phyloP scores from a whole-genome alignment of 2,797 vertebrate species.

The Cichlasoma orientale region DNA sequence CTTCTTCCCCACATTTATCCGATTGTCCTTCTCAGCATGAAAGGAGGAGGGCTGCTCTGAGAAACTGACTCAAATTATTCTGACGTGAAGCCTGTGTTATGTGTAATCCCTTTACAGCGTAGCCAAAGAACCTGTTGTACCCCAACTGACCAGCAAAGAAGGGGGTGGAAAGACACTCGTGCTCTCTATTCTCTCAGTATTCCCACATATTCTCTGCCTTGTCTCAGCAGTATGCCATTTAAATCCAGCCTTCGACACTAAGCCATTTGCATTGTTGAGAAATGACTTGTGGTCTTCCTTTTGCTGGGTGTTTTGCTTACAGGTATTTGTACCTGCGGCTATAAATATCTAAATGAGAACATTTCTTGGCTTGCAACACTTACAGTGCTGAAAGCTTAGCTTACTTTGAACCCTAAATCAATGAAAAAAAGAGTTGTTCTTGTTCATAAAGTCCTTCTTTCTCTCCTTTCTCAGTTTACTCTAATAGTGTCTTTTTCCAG shows the following conservation, averaged over 20 bases:
- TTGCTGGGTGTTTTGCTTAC: conserved; percentile 24
- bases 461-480: conserved; percentile 25
- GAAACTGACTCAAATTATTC: conserved; percentile 66
- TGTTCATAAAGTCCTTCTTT: neutral
- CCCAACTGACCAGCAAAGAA: conserved; percentile 37
- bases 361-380: neutral
- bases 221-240: neutral
- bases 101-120: conserved; percentile 72
- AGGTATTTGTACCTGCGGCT: conserved; percentile 28
- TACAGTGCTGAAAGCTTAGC: neutral
- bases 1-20: conserved; percentile 30
- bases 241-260: conserved; percentile 2
- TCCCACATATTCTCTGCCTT: neutral
- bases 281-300: conserved; percentile 4
- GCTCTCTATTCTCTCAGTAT: conserved; percentile 15
- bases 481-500: conserved; percentile 3
- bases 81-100: conserved; percentile 72
- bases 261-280: conserved; percentile 19
- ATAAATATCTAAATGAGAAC: conserved; percentile 47
- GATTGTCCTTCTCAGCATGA: conserved; percentile 41
- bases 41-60: conserved; percentile 46
- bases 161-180: conserved; percentile 1
- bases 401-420: neutral
- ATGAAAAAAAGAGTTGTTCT: neutral
- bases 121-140: conserved; percentile 58